Conservation (phyloP, 2,797 vertebrate genomes). For the Mormyrops boulengeri region DNA sequence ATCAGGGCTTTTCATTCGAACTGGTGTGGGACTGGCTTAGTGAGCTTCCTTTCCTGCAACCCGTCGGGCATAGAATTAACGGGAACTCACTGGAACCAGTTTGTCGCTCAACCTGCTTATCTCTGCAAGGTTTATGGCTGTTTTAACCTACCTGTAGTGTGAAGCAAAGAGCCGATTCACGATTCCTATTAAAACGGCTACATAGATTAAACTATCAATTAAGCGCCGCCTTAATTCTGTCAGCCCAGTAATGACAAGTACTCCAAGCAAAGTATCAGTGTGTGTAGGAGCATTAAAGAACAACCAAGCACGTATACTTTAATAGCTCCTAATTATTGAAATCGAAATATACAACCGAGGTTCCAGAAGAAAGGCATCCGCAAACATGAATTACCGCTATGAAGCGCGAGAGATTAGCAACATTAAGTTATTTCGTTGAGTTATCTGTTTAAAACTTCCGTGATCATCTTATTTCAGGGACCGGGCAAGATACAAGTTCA, state of each 20-base stretch:
- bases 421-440: not conserved
- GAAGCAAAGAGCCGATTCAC: not conserved
- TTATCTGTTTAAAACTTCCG: not conserved
- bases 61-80: not conserved
- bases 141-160: not conserved
- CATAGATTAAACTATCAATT: not conserved
- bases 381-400: not conserved
- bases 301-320: not conserved
- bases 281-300: not conserved
- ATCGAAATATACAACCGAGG: too few species aligned
- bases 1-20: not conserved
- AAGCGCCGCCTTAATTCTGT: not conserved
- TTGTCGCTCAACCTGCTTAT: not conserved
- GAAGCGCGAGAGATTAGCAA: not conserved
- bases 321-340: not conserved
- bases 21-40: not conserved
- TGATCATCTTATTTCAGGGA: conserved; percentile 54
- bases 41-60: not conserved
- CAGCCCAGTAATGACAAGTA: not conserved
- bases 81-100: not conserved
- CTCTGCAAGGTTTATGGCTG: not conserved
- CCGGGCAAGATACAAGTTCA: conserved; percentile 71
- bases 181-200: not conserved
- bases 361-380: not conserved
- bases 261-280: not conserved